Conservation (phyloP, 2,797 vertebrate genomes). For the Otolemur crassicaudatus region DNA sequence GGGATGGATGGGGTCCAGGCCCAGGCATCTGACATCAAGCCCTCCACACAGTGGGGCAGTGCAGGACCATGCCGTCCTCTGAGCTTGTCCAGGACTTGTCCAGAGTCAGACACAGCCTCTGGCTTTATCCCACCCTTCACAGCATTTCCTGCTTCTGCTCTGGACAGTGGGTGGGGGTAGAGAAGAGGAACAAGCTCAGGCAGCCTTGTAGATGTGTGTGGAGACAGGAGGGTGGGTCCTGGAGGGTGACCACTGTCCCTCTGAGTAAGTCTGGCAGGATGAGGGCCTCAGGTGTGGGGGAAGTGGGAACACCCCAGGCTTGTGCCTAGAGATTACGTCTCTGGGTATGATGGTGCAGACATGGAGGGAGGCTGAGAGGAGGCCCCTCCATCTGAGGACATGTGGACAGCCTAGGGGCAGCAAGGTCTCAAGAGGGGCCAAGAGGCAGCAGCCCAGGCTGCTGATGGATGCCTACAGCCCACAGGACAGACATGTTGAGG, state of each 20-base stretch:
- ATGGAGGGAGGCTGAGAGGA: background rate
- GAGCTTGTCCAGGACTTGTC: background rate
- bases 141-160: background rate
- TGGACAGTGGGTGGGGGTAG: background rate
- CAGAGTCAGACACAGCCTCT: background rate
- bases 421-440: background rate
- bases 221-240: background rate
- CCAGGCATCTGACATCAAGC: background rate
- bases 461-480: background rate
- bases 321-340: background rate
- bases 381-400: background rate
- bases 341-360: background rate
- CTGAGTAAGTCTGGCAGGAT: background rate
- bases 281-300: background rate
- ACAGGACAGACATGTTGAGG: background rate
- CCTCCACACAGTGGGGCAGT: background rate
- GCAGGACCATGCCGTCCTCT: background rate
- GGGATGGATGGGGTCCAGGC: background rate
- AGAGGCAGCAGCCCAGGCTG: background rate
- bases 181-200: background rate
- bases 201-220: background rate
- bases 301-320: accelerated
- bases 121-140: background rate
- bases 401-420: background rate
- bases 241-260: background rate